These are phyloP conservation scores for Drosophila parthenogenetica DNA, from an alignment of 2,888 invertebrate species.

Conservation along the genomic window DNA sequence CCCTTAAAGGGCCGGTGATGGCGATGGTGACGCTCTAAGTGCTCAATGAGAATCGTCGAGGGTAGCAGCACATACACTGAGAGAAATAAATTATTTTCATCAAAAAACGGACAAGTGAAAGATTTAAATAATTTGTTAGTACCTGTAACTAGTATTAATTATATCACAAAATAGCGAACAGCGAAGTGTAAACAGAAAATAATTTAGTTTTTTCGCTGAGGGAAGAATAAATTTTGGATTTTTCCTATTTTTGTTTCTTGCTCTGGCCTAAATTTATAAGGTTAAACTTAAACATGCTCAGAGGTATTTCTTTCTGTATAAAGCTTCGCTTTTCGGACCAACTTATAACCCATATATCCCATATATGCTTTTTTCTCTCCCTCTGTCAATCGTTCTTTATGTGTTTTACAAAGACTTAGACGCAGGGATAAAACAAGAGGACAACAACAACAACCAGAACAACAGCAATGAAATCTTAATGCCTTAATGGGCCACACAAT, in stretches of 20 bases:
- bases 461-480: conserved; percentile 74
- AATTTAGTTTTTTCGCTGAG: no score
- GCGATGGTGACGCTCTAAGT: conserved; percentile 69
- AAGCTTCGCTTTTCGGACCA: conserved; percentile 13
- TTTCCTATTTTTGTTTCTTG: no score
- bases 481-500: conserved; percentile 80
- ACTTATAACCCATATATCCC: conserved; percentile 35
- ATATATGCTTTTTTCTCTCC: conserved; percentile 19
- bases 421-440: conserved; percentile 20
- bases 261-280: no score
- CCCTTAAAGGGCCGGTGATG: conserved; percentile 69
- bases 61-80: conserved; percentile 33
- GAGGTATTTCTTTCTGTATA: conserved; percentile 29
- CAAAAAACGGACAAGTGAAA: background rate
- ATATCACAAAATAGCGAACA: no score
- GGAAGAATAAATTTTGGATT: no score
- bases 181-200: no score
- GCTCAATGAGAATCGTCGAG: conserved; percentile 42
- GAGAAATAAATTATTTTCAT: conserved; percentile 12
- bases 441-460: conserved; percentile 12
- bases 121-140: no score
- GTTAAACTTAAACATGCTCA: no score
- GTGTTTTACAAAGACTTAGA: conserved; percentile 40
- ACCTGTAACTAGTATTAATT: no score
- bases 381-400: background rate